Conservation (phyloP, 2,888 invertebrate genomes). For the Drosophila bunnanda region DNA sequence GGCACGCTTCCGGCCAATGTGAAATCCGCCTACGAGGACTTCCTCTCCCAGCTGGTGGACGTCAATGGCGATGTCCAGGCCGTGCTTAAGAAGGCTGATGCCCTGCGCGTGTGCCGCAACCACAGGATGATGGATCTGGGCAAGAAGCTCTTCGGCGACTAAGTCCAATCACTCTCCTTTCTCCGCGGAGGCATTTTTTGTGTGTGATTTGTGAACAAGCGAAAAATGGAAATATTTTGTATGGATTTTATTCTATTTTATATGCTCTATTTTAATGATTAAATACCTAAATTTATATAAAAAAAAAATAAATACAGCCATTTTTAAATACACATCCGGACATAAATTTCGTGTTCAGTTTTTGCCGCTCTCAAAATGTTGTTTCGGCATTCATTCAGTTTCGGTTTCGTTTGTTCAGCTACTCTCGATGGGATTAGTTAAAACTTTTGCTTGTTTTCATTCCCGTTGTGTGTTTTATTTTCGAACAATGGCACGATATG, state of each 20-base stretch:
- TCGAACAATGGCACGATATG: constrained; percentile 25
- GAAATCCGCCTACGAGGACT: constrained; percentile 95
- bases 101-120: constrained; percentile 92
- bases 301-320: constrained; percentile 36
- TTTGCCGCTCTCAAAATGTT: constrained; percentile 11
- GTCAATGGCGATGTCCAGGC: constrained; percentile 90
- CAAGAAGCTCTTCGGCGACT: constrained; percentile 94
- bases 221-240: constrained; percentile 43
- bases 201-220: constrained; percentile 39
- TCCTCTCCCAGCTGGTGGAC: constrained; percentile 93
- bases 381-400: constrained; percentile 29
- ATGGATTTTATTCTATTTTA: constrained; percentile 63
- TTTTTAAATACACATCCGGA: constrained; percentile 41
- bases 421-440: constrained; percentile 31
- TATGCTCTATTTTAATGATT: constrained; percentile 56
- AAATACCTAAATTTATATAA: constrained; percentile 54
- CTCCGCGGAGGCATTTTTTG: constrained; percentile 56
- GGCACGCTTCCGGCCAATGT: constrained; percentile 93
- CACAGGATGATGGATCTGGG: constrained; percentile 95
- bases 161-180: constrained; percentile 70
- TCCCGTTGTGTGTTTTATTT: constrained; percentile 29
- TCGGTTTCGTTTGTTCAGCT: constrained; percentile 23
- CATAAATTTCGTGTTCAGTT: constrained; percentile 52
- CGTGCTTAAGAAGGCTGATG: constrained; percentile 92
- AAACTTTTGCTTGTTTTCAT: constrained; percentile 35